Evolutionary conservation across 2,888 invertebrate genomes (phyloP), one percentile per base, ranked within the genome.

Genomic region (Cactoblastis cactorum): DNA sequence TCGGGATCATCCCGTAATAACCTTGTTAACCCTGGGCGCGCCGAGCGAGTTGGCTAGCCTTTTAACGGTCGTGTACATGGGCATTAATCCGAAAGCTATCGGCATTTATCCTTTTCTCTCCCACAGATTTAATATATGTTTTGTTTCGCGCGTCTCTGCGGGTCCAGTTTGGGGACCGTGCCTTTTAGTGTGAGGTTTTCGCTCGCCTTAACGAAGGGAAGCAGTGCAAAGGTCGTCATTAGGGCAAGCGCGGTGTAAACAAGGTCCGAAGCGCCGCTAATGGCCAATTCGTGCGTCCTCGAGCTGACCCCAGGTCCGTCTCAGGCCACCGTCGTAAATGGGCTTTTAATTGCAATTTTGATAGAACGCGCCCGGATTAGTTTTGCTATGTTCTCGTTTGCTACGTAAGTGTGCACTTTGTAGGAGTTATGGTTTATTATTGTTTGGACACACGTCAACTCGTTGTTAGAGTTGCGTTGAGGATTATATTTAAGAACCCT

Each of bases 141-240:
- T 80, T 79, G 75, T 87, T 74, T 80, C 83, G 63, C 67, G 60
- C 71, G 79, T 81, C 80, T 83, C 83, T 67, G 68, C 70, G 83
- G 84, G 83, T 83, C 80, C 83, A 78, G 78, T 73, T 71, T 74
- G 75, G 86, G 80, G 83, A 78, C 74, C 71, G 73, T 83, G 87
- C 84, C 88, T 88, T 88, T 88, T 88, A 88, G 89, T 87, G 88
- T 80, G 88, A 87, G 88, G 86, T 87, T 88, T 88, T 87, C 86
- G 80, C 83, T 83, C 83, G 87, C 87, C 86, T 88, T 90, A 90
- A 90, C 89, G 90, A 89, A 90, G 90, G 90, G 90, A 89, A 88
- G 82, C 85, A 77, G 83, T 82, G 88, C 85, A 90, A 86, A 90
- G 89, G 90, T 90, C 90, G 89, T 89, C 89, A 90, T 90, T 90